phyloP scores from a whole-genome alignment of 2,797 vertebrate species.

The Melanotaenia parkinsoni region DNA sequence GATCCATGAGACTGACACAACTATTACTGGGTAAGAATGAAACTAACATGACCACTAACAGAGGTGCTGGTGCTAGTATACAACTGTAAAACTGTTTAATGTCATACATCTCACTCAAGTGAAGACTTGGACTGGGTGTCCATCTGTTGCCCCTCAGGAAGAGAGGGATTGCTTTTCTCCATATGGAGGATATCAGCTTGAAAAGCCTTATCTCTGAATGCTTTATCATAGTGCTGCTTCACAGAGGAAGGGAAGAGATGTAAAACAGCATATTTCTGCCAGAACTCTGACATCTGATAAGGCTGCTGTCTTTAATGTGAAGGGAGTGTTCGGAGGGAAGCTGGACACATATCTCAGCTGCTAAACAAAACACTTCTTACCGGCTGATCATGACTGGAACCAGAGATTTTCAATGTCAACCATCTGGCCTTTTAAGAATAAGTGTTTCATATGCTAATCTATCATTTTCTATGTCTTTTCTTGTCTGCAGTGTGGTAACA shows the following conservation, averaged over 20 bases:
- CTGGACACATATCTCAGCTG: conserved; percentile 41
- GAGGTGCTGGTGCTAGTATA: not conserved
- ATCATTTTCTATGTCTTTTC: not conserved
- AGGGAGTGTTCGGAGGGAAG: conserved; percentile 49
- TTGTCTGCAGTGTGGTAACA: conserved; percentile 85
- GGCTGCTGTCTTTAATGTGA: conserved; percentile 59
- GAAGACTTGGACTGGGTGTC: conserved; percentile 21
- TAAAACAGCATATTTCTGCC: conserved; percentile 65
- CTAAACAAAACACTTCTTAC: conserved; percentile 33
- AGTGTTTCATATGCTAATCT: conserved; percentile 11
- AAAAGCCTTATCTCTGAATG: conserved; percentile 71
- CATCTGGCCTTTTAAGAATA: conserved; percentile 1
- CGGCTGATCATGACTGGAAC: conserved; percentile 22
- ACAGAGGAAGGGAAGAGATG: conserved; percentile 64
- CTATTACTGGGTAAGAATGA: conserved; percentile 89
- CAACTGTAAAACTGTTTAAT: conserved; percentile 17
- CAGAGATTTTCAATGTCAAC: conserved; percentile 7
- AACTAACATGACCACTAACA: not conserved
- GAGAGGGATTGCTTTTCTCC: conserved; percentile 45
- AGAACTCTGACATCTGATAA: conserved; percentile 73
- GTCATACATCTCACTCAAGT: conserved; percentile 9
- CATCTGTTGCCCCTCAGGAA: conserved; percentile 41
- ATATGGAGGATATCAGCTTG: conserved; percentile 66
- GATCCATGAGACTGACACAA: conserved; percentile 94
- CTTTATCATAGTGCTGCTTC: conserved; percentile 68